Conservation (phyloP, 2,797 vertebrate species). For the Anabacerthia variegaticeps region DNA sequence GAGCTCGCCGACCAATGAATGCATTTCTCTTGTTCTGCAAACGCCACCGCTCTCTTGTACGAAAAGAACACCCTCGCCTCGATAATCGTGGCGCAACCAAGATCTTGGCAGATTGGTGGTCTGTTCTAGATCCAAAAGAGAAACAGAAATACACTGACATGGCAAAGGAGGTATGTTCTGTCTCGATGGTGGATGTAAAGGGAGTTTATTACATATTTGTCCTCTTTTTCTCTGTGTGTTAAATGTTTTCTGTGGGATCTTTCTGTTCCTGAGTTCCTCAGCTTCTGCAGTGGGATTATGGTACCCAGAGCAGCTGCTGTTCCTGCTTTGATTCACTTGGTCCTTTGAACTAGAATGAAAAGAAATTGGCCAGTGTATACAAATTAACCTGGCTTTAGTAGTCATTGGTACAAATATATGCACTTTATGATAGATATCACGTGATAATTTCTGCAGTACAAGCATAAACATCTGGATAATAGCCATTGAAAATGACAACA, state of each 20-base stretch:
- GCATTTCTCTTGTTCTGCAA: conserved; percentile 99
- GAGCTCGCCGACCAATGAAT: conserved; percentile 96
- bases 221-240: background rate
- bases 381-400: background rate
- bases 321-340: background rate
- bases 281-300: background rate
- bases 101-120: conserved; percentile 99
- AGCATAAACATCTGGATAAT: background rate
- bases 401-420: background rate
- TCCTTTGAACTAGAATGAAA: background rate
- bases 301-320: background rate
- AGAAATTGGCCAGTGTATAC: background rate
- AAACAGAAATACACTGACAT: conserved; percentile 99
- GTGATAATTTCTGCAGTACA: background rate
- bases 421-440: background rate
- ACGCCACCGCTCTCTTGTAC: conserved; percentile 95
- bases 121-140: conserved; percentile 94
- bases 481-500: background rate
- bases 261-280: background rate
- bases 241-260: background rate
- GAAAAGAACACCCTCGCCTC: conserved; percentile 94
- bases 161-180: conserved; percentile 92
- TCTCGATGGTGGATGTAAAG: background rate
- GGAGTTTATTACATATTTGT: background rate
- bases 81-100: conserved; percentile 99